Evolutionary conservation across 2,888 invertebrate genomes (phyloP), one percentile per base, ranked within the genome.

Genomic region (Drosophila buzzatii): DNA sequence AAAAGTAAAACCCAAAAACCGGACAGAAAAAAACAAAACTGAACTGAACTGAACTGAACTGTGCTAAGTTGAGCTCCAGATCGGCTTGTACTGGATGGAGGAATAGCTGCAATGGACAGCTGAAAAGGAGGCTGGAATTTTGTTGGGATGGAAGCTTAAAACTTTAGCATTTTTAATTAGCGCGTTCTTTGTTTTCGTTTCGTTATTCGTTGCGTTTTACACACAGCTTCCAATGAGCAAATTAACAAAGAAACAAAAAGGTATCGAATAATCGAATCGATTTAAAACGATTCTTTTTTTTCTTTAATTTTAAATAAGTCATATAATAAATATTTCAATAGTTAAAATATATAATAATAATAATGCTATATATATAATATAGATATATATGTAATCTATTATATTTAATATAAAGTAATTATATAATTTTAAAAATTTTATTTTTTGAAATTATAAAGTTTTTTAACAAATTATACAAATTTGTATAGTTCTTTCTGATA

Each of bases 121-220:
- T 89, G 90, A 88, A 89, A 89, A 81, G 77, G 79, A 83, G 85
- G 90, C 83, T 91, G 90, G 87, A 81, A 86, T 90, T 90, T 79
- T 70, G 73, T 67, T 65, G 69, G 57, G 70, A 61, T 80, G 79
- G 86, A 75, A 79, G 88, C 85, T 87, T 87, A 82, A 91, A 79
- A 88, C 81, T 90, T 84, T 85, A 91, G 87, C 91, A 90, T 92
- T 92, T 92, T 92, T 92, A 92, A 92, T 92, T 92, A 92, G 92
- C 92, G 93, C 92, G 87, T 90, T 82, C 90, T 92, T 89, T 92
- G 91, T 91, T 92, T 92, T 92, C 92, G 87, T 85, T 90, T 90
- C 82, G 77, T 84, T 88, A 80, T 91, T 92, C 92, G 92, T 86
- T 88, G 83, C 89, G 81, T 82, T 82, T 81, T 73, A 70, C 61